These are phyloP conservation scores for Drosophila mayaguana DNA, from an alignment of 2,888 invertebrate genomes.

Conservation along the genomic window DNA sequence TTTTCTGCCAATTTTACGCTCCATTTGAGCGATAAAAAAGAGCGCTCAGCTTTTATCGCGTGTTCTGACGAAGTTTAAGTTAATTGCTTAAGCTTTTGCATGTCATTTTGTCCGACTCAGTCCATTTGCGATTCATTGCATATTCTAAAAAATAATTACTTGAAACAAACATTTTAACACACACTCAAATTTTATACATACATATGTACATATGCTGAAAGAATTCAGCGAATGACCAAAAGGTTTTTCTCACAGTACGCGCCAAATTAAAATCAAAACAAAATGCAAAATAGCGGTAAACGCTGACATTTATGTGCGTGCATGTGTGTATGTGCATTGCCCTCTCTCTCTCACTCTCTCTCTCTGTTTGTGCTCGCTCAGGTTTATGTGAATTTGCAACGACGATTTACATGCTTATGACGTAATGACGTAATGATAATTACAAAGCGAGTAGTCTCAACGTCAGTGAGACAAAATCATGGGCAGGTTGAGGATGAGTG, in stretches of 20 bases:
- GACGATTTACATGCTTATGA: slow-evolving; percentile 57
- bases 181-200: slow-evolving; percentile 41
- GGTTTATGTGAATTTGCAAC: not conserved
- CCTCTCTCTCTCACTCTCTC: not conserved
- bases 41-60: slow-evolving; percentile 45
- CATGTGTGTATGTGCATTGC: not conserved
- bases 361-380: not conserved
- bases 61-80: slow-evolving; percentile 51
- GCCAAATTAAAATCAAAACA: slow-evolving; percentile 61
- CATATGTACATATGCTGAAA: slow-evolving; percentile 6
- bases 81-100: slow-evolving; percentile 49
- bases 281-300: slow-evolving; percentile 26
- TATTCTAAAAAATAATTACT: slow-evolving; percentile 64
- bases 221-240: slow-evolving; percentile 25
- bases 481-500: slow-evolving; percentile 28
- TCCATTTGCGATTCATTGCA: slow-evolving; percentile 62
- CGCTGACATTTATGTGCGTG: slow-evolving; percentile 5
- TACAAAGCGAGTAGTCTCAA: slow-evolving; percentile 26
- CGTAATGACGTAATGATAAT: slow-evolving; percentile 64
- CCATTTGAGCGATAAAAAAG: slow-evolving; percentile 53
- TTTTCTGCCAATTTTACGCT: slow-evolving; percentile 57
- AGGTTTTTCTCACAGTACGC: slow-evolving; percentile 33
- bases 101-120: slow-evolving; percentile 28
- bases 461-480: slow-evolving; percentile 6
- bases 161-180: slow-evolving; percentile 62